Base-by-base conservation (phyloP, 92 coral and sea anemone species). In the Epizoanthus ramosus region DNA sequence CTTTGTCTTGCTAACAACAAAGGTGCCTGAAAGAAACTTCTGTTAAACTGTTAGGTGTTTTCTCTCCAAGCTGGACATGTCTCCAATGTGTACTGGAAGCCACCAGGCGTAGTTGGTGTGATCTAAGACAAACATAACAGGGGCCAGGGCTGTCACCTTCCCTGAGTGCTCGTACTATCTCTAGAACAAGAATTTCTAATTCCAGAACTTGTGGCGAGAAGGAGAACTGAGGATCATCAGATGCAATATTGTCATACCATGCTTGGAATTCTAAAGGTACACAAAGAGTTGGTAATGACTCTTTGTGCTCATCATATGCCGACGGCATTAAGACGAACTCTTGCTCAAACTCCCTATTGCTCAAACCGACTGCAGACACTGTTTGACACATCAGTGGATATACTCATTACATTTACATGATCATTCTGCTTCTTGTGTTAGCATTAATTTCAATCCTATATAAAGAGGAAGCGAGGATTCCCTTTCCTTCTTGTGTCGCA, bases 301-400 rank as follows among this genome's bases (percentile, higher is more conserved):
- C 88, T n/a, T 28, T 74, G 47, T 83, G 87, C 21, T 79, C 74
- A 18, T 71, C 76, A 56, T 83, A 86, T 28, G 93, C 90, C 65
- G 9, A 68, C 0, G 64, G 67, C 59, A 28, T 70, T 35, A 90
- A 50, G 65, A 74, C 53, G 65, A 65, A 71, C 83, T 52, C 85
- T 81, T 16, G 90, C 87, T 47, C 89, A 89, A 53, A 89, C 79
- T n/a, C 87, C 90, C 17, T 86, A 90, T 64, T 86, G 59, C 64
- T 89, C 85, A 50, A 80, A 89, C 47, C 79, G 83, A 33, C 66
- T 41, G 47, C 84, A 80, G 21, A 85, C 92, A 68, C 79, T 57
- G 70, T 90, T 90, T 79, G 91, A 85, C 15, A 72, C 67, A 72
- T 86, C 87, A 28, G 92, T 84, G 50, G 95, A 92, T n/a, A 92